Percentiles rank a stretch among this genome's conserved stretches.
Conservation (phyloP, 2,113 vertebrate genomes). For the Gobius niger region DNA sequence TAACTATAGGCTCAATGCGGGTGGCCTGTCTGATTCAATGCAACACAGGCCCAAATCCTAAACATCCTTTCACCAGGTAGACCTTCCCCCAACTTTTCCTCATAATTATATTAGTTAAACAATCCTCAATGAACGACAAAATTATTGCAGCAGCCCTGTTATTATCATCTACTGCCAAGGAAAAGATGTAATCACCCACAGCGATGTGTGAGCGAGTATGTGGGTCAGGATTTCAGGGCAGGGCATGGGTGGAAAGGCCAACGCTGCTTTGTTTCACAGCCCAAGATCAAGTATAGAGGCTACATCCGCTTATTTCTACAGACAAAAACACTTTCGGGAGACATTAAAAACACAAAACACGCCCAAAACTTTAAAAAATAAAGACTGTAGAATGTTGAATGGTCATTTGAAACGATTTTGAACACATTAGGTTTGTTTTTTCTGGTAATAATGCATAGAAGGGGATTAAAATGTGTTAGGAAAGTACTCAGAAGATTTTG, state of each 20-base stretch:
- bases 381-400: no score
- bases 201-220: slow-evolving; percentile 66
- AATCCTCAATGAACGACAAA: slow-evolving; percentile 56
- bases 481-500: no score
- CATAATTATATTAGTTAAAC: slow-evolving; percentile 56
- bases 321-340: no score
- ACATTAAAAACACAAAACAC: no score
- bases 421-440: no score
- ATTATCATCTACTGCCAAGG: slow-evolving; percentile 44
- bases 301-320: slow-evolving; percentile 35
- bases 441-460: no score
- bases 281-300: slow-evolving; percentile 33
- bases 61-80: slow-evolving; percentile 55
- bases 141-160: slow-evolving; percentile 54
- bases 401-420: no score
- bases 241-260: slow-evolving; percentile 68
- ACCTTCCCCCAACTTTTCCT: slow-evolving; percentile 43
- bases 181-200: slow-evolving; percentile 62
- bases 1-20: slow-evolving; percentile 29
- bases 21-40: slow-evolving; percentile 43
- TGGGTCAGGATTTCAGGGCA: slow-evolving; percentile 73
- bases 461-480: no score
- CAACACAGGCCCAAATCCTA: slow-evolving; percentile 41
- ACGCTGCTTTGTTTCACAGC: slow-evolving; percentile 31
- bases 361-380: no score